These are phyloP conservation scores for Patiria pectinifera DNA, from an alignment of 53 echinoderm and acorn worm species.

Conservation along the genomic window DNA sequence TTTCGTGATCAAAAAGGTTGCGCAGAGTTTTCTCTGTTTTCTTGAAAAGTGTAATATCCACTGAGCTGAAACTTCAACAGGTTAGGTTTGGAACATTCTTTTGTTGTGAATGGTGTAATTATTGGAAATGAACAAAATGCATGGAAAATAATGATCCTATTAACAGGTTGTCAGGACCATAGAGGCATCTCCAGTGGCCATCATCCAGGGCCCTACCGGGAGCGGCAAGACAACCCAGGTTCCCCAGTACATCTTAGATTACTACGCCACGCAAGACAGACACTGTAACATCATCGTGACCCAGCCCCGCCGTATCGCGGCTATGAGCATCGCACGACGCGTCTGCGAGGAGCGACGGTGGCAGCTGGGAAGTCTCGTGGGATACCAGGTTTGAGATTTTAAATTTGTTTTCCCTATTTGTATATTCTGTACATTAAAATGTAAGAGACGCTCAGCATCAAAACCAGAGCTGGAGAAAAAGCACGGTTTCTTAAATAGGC, in stretches of 20 bases:
- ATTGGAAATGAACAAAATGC: background rate
- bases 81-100: background rate
- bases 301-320: slow-evolving; percentile 94
- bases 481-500: no score
- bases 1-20: no score
- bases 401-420: no score
- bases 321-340: slow-evolving; percentile 90
- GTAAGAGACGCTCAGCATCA: no score
- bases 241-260: slow-evolving; percentile 92
- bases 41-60: no score
- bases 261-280: slow-evolving; percentile 77
- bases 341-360: slow-evolving; percentile 94
- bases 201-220: slow-evolving; percentile 92
- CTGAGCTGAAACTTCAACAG: background rate
- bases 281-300: slow-evolving; percentile 98
- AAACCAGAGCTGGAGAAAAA: no score
- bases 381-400: slow-evolving; percentile 87
- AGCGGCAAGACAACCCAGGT: slow-evolving; percentile 98
- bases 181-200: slow-evolving; percentile 88
- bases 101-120: background rate
- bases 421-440: no score
- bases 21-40: no score
- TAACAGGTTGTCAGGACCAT: slow-evolving; percentile 87
- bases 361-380: slow-evolving; percentile 94
- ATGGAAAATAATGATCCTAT: background rate